Evolutionary conservation across 2,888 invertebrate genomes (phyloP), one percentile per base, ranked within the genome.

Genomic region (Eilema griseolum): DNA sequence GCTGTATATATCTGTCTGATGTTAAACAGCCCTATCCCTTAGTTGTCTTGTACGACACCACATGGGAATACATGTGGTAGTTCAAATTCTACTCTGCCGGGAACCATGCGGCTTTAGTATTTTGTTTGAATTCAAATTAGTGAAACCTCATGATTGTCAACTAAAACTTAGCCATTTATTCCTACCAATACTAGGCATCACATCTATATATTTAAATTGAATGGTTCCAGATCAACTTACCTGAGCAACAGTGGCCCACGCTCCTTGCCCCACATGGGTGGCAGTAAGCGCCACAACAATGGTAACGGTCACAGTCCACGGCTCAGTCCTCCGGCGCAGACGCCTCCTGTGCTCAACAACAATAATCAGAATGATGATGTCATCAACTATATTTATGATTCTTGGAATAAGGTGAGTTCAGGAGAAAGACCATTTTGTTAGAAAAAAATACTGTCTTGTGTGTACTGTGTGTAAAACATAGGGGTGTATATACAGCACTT

Each of bases 371-470:
- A 98, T 82, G 97, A 97, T 86, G 98, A 98, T 90, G 94, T 98
- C 85, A 97, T 98, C 81, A 97, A 96, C 87, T 98, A 97, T 86
- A 97, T 98, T 80, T 97, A 96, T 87, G 98, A 98, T 81, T 97
- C 97, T 71, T 97, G 97, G 97, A 96, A 96, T 89, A 96, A 96
- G 95, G 97, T 97, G 31, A 68, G 68, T 46, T 8, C 0, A 4
- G 20, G 28, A 7, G 37, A 37, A 37, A 37, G 11, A 14, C 37
- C 1, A 16, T 41, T 16, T 41, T 41, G 33, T 16, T 41, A 41
- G 14, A 41, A 12, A 37, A 28, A 37, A 37, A 41, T 41, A 41
- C 41, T 16, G 10, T 10, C 14, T 2, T n/a, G n/a, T n/a, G n/a
- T n/a, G n/a, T n/a, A n/a, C n/a, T n/a, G n/a, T n/a, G n/a, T n/a